Evolutionary conservation across 2,113 vertebrate species (phyloP), one percentile per base, ranked within the genome.

Genomic region (Chrysemys picta): DNA sequence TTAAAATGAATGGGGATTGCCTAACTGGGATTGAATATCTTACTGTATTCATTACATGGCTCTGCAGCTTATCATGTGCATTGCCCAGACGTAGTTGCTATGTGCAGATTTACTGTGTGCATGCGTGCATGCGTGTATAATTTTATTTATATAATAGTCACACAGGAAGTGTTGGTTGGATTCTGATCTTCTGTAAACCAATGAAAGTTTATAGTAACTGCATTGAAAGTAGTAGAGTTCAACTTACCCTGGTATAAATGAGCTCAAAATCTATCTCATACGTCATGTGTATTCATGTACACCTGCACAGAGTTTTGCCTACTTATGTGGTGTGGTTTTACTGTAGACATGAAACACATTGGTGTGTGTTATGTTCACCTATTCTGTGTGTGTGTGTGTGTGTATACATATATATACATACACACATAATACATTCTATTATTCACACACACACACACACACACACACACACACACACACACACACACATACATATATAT

Each of bases 321-420:
- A 3, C 5, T n/a, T 7, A 35, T 88, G 35, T 3, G 5, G 27
- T 86, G 5, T 19, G 29, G 19, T 72, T 72, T 72, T 29, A 25
- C 10, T 38, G 10, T 11, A 3, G 86, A 88, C 45, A 22, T 22
- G 80, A 49, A 27, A 22, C 21, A 2, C 0, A 0, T 84, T 11
- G 54, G 84, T 45, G 49, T 21, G 31, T 52, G 35, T 31, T 89
- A 84, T 89, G 65, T 90, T 45, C 92, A 9, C 53, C 4, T 72
- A 2, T 62, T 82, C 45, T 8, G 3, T 22, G 19, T 54, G 8
- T 53, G 19, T 53, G 52, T 53, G 52, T 53, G 53, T 47, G 38
- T 65, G 29, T 50, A 22, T 54, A 53, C 2, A 9, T 45, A 45
- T 45, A 45, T 14, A 19, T 19, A 19, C 52, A 53, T 7, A 53